Evolutionary conservation across 2,797 vertebrate genomes (phyloP).

Genomic region (Cygnus olor): DNA sequence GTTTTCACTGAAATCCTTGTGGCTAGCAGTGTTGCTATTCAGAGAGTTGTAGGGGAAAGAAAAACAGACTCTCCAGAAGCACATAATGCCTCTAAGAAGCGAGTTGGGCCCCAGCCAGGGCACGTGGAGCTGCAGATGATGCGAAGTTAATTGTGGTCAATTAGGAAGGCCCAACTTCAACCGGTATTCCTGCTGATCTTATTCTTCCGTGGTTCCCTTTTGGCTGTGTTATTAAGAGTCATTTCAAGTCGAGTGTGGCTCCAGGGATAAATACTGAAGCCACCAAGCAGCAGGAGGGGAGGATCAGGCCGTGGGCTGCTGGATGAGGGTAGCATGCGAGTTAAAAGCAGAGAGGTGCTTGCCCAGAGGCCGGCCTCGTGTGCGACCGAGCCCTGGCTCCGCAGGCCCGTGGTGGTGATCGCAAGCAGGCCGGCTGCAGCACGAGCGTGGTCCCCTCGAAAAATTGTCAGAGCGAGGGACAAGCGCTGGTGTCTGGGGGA

Average conservation of each 20-base stretch:
- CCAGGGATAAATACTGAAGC: neutral
- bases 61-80: neutral
- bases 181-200: neutral
- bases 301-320: neutral
- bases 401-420: too few species aligned
- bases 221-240: neutral
- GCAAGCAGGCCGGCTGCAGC: too few species aligned
- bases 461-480: neutral
- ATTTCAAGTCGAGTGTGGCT: rapidly evolving
- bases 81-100: neutral
- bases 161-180: neutral
- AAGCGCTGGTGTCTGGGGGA: neutral
- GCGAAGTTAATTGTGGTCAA: neutral
- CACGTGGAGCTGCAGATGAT: neutral
- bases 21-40: neutral
- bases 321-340: neutral
- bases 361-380: neutral
- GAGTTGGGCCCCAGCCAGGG: neutral
- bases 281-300: rapidly evolving
- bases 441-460: too few species aligned
- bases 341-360: rapidly evolving
- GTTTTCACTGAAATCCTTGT: neutral
- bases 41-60: neutral
- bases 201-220: neutral
- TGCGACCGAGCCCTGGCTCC: too few species aligned